Evolutionary conservation across 2,888 invertebrate species (phyloP), one percentile per base, ranked within the genome.

Genomic region (Rotaria socialis): DNA sequence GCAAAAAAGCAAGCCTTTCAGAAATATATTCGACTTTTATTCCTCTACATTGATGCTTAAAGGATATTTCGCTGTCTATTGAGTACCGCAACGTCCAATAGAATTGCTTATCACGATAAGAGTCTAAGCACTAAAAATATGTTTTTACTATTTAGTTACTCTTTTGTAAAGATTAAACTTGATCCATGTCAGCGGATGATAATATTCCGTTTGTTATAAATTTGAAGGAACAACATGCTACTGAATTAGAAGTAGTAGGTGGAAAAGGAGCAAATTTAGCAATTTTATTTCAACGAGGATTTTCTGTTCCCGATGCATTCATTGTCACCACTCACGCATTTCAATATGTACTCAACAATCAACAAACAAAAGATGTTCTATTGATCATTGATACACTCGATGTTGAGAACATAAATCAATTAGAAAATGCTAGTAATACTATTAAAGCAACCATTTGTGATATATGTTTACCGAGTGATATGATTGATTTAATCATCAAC

Each of bases 191-290:
- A 16, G 16, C 52, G 16, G 14, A 14, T 52, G 10, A 67, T 27
- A 67, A 19, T 2, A 47, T 80, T 47, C 75, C 43, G 6, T 80
- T 43, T 47, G 75, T 80, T 80, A 47, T 80, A 5, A 22, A 80
- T 80, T 80, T 80, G 14, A n/a, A 80, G 24, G 75, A 80, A 7
- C 3, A 80, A 80, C 6, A 47, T 47, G 75, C 75, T 3, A 47
- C 41, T 80, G 75, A 80, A 80, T 47, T 80, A 2, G 75, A 80
- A 24, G 0, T 80, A 4, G 75, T 80, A 24, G 75, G 75, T 11
- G 75, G 75, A 22, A 80, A 80, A 80, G 75, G 75, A 80, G 75
- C 47, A 43, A 80, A 80, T 47, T 80, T 80, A n/a, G 75, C 75
- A 47, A 80, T 80, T 24, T 47, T 80, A 80, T 80, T 27, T 80